phyloP scores from a whole-genome alignment of 2,113 vertebrate genomes.

The Noturus placidus region DNA sequence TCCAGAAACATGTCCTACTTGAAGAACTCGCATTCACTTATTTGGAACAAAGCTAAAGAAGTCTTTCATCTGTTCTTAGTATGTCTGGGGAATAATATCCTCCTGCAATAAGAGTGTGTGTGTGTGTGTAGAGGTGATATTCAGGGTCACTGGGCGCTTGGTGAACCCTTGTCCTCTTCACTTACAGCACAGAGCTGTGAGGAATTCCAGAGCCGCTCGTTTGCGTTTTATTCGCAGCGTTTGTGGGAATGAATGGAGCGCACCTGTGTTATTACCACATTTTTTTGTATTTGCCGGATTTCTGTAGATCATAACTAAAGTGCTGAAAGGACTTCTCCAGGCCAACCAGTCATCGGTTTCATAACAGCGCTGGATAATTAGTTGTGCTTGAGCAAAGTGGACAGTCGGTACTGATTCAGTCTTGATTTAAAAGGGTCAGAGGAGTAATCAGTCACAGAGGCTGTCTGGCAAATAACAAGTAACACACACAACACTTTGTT shows the following conservation, averaged over 20 bases:
- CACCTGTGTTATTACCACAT: constrained; percentile 50
- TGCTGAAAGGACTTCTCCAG: constrained; percentile 23
- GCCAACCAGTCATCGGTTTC: constrained; percentile 2
- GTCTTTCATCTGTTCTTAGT: neutral
- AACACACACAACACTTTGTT: neutral
- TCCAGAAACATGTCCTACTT: neutral
- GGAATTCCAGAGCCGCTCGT: constrained; percentile 34
- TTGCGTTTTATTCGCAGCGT: constrained; percentile 13
- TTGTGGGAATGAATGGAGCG: constrained; percentile 35
- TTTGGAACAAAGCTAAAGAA: neutral
- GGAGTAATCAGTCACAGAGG: constrained; percentile 16
- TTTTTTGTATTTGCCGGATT: constrained; percentile 17
- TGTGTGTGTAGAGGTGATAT: constrained; percentile 4
- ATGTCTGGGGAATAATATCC: neutral
- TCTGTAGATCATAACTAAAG: constrained; percentile 31
- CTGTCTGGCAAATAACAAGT: neutral
- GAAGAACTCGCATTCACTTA: neutral
- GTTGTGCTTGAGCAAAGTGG: neutral
- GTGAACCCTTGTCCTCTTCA: constrained; percentile 44
- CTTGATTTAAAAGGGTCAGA: constrained; percentile 22
- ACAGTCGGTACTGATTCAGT: neutral
- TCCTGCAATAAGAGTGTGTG: neutral
- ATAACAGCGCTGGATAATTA: neutral
- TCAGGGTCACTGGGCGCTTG: constrained; percentile 11
- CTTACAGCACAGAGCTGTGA: constrained; percentile 38